These are phyloP conservation scores for Acomys russatus DNA, from an alignment of 2,797 vertebrate genomes.

Conservation along the genomic window DNA sequence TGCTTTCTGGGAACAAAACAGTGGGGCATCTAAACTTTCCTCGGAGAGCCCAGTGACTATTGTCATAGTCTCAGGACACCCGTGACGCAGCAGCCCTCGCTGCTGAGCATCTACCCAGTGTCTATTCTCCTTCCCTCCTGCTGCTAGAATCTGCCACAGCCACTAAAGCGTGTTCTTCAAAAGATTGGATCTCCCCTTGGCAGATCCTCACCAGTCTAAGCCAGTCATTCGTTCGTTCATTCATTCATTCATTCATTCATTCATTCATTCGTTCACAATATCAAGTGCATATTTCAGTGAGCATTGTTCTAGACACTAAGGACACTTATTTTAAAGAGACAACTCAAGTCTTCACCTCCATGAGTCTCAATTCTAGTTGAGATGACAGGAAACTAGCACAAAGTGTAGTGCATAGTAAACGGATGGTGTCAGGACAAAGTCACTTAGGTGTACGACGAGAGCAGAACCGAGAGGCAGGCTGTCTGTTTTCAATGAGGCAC, in stretches of 20 bases:
- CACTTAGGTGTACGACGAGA: not conserved
- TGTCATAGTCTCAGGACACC: not conserved
- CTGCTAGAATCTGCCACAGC: not conserved
- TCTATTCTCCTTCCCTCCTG: not conserved
- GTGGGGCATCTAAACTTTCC: not conserved
- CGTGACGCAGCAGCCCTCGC: not conserved
- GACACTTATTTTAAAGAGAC: not conserved
- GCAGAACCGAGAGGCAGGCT: not conserved
- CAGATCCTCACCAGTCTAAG: not conserved
- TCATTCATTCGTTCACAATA: not conserved
- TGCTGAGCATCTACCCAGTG: not conserved
- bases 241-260: not conserved
- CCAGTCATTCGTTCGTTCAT: not conserved
- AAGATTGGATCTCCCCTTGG: not conserved
- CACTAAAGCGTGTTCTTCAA: not conserved
- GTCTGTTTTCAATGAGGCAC: not conserved
- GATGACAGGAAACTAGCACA: conserved; percentile 26
- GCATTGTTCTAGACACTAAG: not conserved
- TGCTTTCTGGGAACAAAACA: conserved; percentile 43
- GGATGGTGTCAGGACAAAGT: not conserved
- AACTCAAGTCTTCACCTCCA: conserved; percentile 1
- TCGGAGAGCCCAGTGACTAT: not conserved
- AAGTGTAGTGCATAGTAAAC: conserved; percentile 15
- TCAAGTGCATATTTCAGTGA: not conserved
- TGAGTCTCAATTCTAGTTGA: conserved; percentile 9